These are phyloP conservation scores for Hycleus cichorii DNA, from an alignment of 1,140 invertebrate species.

Conservation along the genomic window DNA sequence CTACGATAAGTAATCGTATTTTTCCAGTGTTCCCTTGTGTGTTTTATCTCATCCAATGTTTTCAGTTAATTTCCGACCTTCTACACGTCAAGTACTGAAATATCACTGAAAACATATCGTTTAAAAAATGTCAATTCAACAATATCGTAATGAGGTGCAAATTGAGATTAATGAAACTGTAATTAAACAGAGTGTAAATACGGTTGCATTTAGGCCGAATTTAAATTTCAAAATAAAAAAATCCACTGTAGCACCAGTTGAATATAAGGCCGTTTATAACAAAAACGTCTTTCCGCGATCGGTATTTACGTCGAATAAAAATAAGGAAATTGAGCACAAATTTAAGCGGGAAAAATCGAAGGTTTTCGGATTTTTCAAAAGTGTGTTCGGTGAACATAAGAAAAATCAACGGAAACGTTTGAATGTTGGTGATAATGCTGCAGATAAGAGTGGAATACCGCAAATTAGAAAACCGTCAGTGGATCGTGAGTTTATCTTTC, in stretches of 20 bases:
- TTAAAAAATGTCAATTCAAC: too few species aligned
- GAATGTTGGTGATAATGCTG: neutral
- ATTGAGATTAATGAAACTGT: constrained; percentile 1
- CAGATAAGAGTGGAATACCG: neutral
- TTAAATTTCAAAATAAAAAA: constrained; percentile 3
- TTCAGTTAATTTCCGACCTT: too few species aligned
- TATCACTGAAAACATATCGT: too few species aligned
- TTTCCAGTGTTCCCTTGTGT: too few species aligned
- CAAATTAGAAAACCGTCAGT: neutral
- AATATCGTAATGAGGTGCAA: constrained; percentile 1
- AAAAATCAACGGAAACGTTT: neutral
- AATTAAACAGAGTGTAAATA: constrained; percentile 1
- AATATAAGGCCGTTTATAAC: constrained; percentile 12
- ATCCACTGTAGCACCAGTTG: constrained; percentile 13
- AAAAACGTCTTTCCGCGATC: constrained; percentile 11
- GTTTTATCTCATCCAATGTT: too few species aligned
- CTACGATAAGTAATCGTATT: too few species aligned
- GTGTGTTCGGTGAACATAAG: neutral
- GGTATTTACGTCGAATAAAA: neutral
- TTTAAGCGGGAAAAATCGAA: neutral
- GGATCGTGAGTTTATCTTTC: neutral
- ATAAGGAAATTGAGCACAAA: neutral
- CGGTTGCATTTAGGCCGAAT: neutral
- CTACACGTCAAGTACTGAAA: too few species aligned
- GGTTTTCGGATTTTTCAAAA: constrained; percentile 1